Percentiles rank a stretch among this genome's conserved stretches.
These are phyloP conservation scores for Cephus spinipes DNA, from an alignment of 2,888 invertebrate species.

Conservation along the genomic window DNA sequence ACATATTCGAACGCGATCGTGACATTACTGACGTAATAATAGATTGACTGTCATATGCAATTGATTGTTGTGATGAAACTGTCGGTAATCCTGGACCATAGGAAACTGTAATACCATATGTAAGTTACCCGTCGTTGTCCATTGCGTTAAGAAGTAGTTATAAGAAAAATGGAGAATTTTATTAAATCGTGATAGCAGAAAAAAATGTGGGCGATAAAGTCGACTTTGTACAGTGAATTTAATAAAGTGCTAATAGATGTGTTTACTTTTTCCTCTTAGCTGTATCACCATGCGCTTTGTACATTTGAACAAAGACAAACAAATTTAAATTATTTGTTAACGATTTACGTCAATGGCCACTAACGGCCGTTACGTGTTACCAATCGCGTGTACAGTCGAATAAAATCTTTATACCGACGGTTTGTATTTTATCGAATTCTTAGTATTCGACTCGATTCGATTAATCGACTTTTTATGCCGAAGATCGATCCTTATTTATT, in stretches of 20 bases:
- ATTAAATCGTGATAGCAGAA: not conserved
- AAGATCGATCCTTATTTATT: too few species aligned
- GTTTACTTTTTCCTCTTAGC: not conserved
- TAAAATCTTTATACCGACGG: not conserved
- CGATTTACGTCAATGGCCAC: not conserved
- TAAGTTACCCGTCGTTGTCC: not conserved
- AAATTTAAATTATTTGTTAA: not conserved
- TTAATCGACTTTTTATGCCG: too few species aligned
- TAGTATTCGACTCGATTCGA: too few species aligned
- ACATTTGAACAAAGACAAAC: not conserved
- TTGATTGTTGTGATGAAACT: not conserved
- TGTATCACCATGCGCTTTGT: not conserved
- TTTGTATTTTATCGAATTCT: not conserved
- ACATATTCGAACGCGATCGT: not conserved
- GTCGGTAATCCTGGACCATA: not conserved
- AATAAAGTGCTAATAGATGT: not conserved
- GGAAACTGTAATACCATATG: not conserved
- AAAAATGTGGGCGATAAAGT: not conserved
- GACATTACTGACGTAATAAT: constrained; percentile 2
- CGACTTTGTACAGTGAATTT: not conserved
- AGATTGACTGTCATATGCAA: not conserved
- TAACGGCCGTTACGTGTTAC: not conserved
- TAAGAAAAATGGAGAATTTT: not conserved
- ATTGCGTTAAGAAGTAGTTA: not conserved
- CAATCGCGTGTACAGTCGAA: not conserved